Base-by-base conservation (phyloP, 2,113 vertebrate genomes). In the Gadus chalcogrammus region DNA sequence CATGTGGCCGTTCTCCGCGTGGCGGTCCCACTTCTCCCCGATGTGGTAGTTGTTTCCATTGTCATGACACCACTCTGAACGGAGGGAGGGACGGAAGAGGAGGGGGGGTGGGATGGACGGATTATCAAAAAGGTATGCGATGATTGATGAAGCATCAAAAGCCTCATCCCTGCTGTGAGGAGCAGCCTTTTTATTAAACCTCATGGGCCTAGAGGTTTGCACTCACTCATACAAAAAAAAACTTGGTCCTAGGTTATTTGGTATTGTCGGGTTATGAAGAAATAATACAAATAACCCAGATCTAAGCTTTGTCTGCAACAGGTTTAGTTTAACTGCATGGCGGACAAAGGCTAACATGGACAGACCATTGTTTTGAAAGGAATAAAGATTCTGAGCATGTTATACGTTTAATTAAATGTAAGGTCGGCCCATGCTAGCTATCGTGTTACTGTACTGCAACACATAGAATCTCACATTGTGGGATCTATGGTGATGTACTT, bases 31-130 rank as follows among this genome's bases (percentile, higher is more conserved):
- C 84, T 95, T 99, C 85, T 98, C 95, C 0, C 95, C 95, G 0
- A 96, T 92, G 74, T 93, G 95, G 76, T 98, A 96, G 91, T 98
- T 99, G 12, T 96, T 92, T 0, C 94, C 94, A 0, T 93, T 96
- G 84, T 99, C 97, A 0, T 97, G 94, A 83, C 97, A 99, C 97
- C 97, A 99, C 81, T 98, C 97, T 99, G 77, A 61, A 48, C 24
- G 15, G 64, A 31, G 24, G 53, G 60, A 64, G 24, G 22, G 61
- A 56, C 22, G 61, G 13, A 52, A 12, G 27, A 2, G 27, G 12
- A 48, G 35, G 12, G 64, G 27, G 24, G 53, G 60, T 63, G 28
- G 22, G 61, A 6, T 8, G 61, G 27, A 15, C 15, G 18, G 17
- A 31, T 63, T 15, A 20, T 13, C 3, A 2, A 63, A 63, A 5